Evolutionary conservation across 64 coral and sea anemone species (phyloP).

Genomic region (Stichodactyla mertensii): DNA sequence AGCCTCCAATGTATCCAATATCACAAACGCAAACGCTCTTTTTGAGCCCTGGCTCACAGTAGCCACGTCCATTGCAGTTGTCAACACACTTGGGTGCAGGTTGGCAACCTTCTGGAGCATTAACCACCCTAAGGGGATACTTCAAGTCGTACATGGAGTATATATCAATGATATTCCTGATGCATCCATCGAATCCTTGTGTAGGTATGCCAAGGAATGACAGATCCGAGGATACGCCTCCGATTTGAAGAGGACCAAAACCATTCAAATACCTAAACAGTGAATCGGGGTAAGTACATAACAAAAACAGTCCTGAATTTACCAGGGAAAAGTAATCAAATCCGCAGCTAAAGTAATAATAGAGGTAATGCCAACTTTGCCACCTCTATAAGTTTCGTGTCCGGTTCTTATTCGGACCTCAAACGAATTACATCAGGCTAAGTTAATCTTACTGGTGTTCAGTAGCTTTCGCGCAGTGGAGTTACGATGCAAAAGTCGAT

Average conservation of each 20-base stretch:
- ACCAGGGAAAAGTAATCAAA: neutral
- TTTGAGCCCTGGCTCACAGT: conserved; percentile 69
- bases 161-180: conserved; percentile 75
- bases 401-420: no score
- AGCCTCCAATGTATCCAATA: conserved; percentile 55
- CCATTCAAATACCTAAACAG: conserved; percentile 77
- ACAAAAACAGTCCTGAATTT: neutral
- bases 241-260: conserved; percentile 95
- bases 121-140: conserved; percentile 53
- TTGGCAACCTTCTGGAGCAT: conserved; percentile 56
- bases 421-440: no score
- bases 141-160: conserved; percentile 77
- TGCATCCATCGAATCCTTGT: conserved; percentile 74
- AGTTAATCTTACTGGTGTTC: no score
- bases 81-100: conserved; percentile 51
- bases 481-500: no score
- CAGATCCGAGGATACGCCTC: conserved; percentile 52
- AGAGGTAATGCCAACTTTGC: no score
- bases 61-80: conserved; percentile 64
- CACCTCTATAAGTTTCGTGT: no score
- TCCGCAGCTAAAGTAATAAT: neutral
- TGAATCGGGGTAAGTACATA: neutral
- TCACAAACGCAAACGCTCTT: conserved; percentile 81
- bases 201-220: conserved; percentile 37
- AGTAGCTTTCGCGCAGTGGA: no score